Evolutionary conservation across 2,888 invertebrate genomes (phyloP), one percentile per base, ranked within the genome.

Genomic region (Lottia scabra): DNA sequence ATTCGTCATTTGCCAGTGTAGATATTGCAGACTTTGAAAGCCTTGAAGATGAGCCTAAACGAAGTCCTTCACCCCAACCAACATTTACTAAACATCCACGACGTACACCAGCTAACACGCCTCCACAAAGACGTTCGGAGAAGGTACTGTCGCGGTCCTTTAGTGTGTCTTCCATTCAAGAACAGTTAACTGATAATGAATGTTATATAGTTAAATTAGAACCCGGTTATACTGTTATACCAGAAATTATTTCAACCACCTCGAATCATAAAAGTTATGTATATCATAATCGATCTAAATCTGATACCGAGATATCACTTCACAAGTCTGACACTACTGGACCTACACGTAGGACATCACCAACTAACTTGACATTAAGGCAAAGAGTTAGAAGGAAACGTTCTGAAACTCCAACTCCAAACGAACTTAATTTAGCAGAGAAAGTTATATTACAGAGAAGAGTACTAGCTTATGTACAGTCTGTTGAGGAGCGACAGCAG

Each of bases 351-450:
- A n/a, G 30, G 19, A 23, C 26, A 38, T n/a, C 48, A n/a, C 38
- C 23, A 43, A 38, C 38, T 16, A 38, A 64, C 65, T 19, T 38
- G 26, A 65, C 44, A 38, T 48, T 65, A 48, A 44, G 70, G 38
- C 44, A 67, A 45, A 56, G 71, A n/a, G 63, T 71, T 38, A 44
- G 71, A 56, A 71, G 67, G 67, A 67, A 67, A 45, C 62, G 71
- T 44, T 67, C 45, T 45, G 67, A 48, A 12, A 19, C 19, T 3
- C 48, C 67, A 46, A 44, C 62, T 43, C 45, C 70, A 38, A 71
- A 71, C 63, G 71, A 71, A 43, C 67, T 71, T 30, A 46, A 56
- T 62, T 67, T 71, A 26, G 71, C 71, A 15, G 62, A 71, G 63
- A 67, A 71, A 46, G 71, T 71, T 27, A 67, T 71, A 23, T 46